Conservation (phyloP, 2,888 invertebrate genomes). For the Ischnus inquisitorius region DNA sequence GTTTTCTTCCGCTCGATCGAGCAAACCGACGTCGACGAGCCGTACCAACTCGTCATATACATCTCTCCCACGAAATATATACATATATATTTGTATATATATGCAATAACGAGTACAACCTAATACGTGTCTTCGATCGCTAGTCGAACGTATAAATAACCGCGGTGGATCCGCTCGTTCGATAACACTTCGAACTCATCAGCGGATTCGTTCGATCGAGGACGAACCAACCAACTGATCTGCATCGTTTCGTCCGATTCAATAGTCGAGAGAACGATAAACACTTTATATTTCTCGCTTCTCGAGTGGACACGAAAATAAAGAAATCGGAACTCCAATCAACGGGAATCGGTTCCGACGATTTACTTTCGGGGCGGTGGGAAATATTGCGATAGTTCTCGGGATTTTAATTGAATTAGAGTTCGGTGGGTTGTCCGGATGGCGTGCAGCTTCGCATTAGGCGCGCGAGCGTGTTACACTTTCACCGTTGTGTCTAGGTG, state of each 20-base stretch:
- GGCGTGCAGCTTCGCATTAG: constrained; percentile 26
- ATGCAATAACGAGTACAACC: not conserved
- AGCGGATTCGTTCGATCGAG: constrained; percentile 18
- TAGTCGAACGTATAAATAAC: constrained; percentile 46
- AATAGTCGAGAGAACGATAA: constrained; percentile 8
- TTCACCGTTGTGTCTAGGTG: constrained; percentile 80
- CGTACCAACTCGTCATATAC: constrained; percentile 6
- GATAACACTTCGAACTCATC: constrained; percentile 15
- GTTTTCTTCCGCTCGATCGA: constrained; percentile 63
- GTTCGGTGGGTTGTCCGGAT: constrained; percentile 61
- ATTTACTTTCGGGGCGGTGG: constrained; percentile 14
- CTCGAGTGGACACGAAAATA: constrained; percentile 50
- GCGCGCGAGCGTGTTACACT: constrained; percentile 70
- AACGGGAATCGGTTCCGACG: constrained; percentile 3
- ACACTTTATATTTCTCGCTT: constrained; percentile 37
- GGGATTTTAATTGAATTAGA: constrained; percentile 72
- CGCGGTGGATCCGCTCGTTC: not conserved
- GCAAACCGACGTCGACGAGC: constrained; percentile 57
- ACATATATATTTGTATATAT: not conserved
- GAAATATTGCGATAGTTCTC: constrained; percentile 6
- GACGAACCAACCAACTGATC: constrained; percentile 36
- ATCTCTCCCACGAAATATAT: not conserved
- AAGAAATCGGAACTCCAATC: not conserved
- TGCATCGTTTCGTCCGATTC: constrained; percentile 14
- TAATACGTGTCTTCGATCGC: constrained; percentile 1